Conservation (phyloP, 2,113 vertebrate genomes). For the Epinephelus cyanopodus region DNA sequence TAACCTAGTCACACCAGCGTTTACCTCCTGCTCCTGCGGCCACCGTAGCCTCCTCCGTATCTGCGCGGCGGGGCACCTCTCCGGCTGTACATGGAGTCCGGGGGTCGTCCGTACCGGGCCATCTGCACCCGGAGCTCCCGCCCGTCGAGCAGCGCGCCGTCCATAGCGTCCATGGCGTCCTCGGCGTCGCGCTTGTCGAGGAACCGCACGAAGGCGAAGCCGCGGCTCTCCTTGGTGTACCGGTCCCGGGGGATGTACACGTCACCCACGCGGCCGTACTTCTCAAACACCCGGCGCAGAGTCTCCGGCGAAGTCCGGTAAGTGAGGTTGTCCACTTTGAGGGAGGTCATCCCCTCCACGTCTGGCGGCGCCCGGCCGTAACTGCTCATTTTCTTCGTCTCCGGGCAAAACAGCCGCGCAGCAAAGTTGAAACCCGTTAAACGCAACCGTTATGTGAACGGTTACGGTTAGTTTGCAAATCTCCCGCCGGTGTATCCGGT, state of each 20-base stretch:
- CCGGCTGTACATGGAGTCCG: constrained; percentile 93
- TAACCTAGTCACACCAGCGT: neutral
- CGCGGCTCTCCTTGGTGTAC: constrained; percentile 96
- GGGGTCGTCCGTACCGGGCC: constrained; percentile 95
- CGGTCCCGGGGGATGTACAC: constrained; percentile 96
- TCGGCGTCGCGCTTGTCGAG: constrained; percentile 97
- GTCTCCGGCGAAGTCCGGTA: constrained; percentile 98
- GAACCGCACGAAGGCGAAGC: constrained; percentile 97
- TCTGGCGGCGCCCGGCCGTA: constrained; percentile 98
- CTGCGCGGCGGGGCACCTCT: constrained; percentile 89
- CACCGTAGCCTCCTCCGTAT: constrained; percentile 82
- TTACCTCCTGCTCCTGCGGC: constrained; percentile 84
- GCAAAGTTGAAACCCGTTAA: neutral
- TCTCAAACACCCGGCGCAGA: constrained; percentile 95
- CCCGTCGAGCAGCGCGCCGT: constrained; percentile 94
- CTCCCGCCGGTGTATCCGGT: accelerated
- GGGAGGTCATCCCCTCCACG: constrained; percentile 98
- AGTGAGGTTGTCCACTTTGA: constrained; percentile 99
- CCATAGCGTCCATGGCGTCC: constrained; percentile 98
- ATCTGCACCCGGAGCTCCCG: constrained; percentile 96
- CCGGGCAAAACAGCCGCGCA: neutral
- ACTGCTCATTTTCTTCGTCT: constrained; percentile 85
- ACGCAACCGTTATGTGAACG: neutral
- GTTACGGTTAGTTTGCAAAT: accelerated
- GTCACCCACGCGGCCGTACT: constrained; percentile 96